phyloP scores from a whole-genome alignment of 2,797 vertebrate genomes.

The Onychomys torridus region DNA sequence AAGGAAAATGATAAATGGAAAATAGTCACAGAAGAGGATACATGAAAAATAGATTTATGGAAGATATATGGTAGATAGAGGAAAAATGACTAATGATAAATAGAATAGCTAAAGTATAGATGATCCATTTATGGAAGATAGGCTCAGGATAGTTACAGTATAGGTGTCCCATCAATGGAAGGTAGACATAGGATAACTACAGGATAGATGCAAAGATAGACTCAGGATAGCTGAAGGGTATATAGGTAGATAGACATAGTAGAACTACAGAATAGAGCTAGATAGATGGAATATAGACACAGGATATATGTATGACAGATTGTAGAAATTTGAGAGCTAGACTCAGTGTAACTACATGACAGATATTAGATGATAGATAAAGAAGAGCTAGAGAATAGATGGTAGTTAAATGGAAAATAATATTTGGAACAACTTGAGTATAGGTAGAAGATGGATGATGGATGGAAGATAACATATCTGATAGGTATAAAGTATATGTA shows the following conservation, averaged over 20 bases:
- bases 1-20: too few relatives aligned
- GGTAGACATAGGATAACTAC: not conserved
- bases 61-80: too few relatives aligned
- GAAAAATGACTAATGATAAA: too few relatives aligned
- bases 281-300: not conserved
- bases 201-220: not conserved
- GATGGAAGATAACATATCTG: not conserved
- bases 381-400: not conserved
- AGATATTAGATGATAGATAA: not conserved
- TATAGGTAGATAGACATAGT: not conserved
- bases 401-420: not conserved
- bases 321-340: not conserved
- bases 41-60: too few relatives aligned
- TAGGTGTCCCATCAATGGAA: too few relatives aligned
- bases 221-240: too few relatives aligned
- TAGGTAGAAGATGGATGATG: not conserved
- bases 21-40: too few relatives aligned
- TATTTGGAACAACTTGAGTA: not conserved
- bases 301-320: not conserved
- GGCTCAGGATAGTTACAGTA: too few relatives aligned
- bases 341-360: not conserved
- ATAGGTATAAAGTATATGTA: not conserved
- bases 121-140: not conserved
- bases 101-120: not conserved
- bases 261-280: not conserved